Base-by-base conservation (phyloP, 2,797 vertebrate genomes). In the Helostoma temminkii region DNA sequence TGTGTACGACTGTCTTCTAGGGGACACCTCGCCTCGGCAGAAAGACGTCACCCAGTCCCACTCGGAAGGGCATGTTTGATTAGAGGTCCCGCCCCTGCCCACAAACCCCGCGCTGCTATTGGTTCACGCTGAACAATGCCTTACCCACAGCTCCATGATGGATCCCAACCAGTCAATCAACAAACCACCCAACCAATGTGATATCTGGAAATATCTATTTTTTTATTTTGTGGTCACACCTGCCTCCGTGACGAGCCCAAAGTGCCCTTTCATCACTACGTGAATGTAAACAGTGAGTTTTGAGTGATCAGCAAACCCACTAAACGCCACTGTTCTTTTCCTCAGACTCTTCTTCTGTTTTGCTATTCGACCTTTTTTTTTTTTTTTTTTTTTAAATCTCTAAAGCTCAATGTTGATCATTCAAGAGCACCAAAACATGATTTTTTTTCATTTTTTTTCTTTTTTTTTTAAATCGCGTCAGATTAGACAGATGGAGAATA, bases 1-100 rank as follows among this genome's bases (percentile, higher is more conserved):
- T 69, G 4, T 66, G 10, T 77, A 7, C 24, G 2, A 45, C 28
- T 81, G 19, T 76, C 1, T 85, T 83, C 46, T n/a, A 98, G 97
- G 95, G 97, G 69, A 98, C 97, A 1, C 97, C 97, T 26, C 94
- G 97, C 66, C 95, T 99, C 58, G 91, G 95, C 92, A 96, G 96
- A 74, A 98, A 97, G 91, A 95, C 89, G 3, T 98, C 97, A 48
- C 96, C 97, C 4, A 96, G 96, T 85, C 96, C 96, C 41, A 95
- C 96, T 26, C 95, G 95, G 76, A 94, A 95, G 90, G 87, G 94
- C 72, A 90, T 95, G 1, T 97, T 96, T 84, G 96, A 98, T 69
- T 96, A 94, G 91, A 88, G 46, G 41, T 68, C 56, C 55, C 65
- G 50, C 76, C 84, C 71, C 84, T 76, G 39, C 71, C 66, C 53